These are phyloP conservation scores for Wasmannia auropunctata DNA, from an alignment of 1,140 invertebrate species.

Conservation along the genomic window DNA sequence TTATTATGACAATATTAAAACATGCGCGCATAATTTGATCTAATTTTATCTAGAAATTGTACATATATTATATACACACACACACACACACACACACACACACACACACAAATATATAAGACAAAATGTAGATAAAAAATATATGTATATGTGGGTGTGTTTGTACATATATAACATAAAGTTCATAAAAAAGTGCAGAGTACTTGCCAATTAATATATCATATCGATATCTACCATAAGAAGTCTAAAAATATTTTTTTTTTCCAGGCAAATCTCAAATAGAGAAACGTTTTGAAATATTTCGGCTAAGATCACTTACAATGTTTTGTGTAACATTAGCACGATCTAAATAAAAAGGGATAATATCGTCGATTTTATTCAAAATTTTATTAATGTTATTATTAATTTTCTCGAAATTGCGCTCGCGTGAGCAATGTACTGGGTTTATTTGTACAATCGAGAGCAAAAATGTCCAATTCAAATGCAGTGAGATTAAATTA, in stretches of 20 bases:
- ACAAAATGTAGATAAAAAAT: too few relatives aligned
- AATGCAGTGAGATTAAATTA: background rate
- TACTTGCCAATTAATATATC: background rate
- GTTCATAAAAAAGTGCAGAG: background rate
- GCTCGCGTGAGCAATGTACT: background rate
- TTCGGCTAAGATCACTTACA: background rate
- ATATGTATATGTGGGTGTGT: background rate
- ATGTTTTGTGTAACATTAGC: background rate
- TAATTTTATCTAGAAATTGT: too few relatives aligned
- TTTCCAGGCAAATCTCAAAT: background rate
- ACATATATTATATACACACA: too few relatives aligned
- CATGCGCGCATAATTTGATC: background rate
- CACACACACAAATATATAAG: background rate
- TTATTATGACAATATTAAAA: conserved; percentile 11
- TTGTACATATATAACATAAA: background rate
- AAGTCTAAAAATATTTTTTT: background rate
- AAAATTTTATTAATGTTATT: too few relatives aligned
- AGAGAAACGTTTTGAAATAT: background rate
- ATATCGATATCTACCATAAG: background rate
- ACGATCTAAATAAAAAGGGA: background rate
- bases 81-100: background rate
- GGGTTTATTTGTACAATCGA: background rate
- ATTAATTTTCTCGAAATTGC: background rate
- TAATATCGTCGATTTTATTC: background rate
- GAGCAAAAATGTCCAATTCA: background rate